Base-by-base conservation (phyloP, 2,113 vertebrate species). In the Pyrgilauda ruficollis region DNA sequence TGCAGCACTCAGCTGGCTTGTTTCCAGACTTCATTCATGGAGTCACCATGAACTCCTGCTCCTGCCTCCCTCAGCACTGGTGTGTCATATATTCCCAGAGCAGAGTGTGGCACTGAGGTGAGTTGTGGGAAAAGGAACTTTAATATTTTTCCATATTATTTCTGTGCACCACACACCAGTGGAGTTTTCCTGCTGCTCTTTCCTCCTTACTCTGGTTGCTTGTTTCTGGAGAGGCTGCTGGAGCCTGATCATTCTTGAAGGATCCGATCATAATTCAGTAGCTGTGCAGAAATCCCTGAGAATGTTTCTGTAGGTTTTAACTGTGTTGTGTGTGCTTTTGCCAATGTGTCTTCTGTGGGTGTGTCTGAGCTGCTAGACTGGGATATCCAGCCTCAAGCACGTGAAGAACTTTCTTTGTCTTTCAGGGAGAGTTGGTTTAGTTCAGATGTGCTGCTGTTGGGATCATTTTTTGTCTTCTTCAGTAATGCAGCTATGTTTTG, bases 141-240 rank as follows among this genome's bases (percentile, higher is more conserved):
- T 2, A 69, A 14, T 62, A 24, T 39, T 78, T 2, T 2, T 67
- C 46, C 0, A 0, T 30, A 3, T 66, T 74, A 62, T 58, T 47
- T 78, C 13, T 13, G 27, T 19, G 19, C 13, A 53, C 9, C 31
- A 24, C 28, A 19, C 0, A 0, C 19, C 18, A 14, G 6, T 53
- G 28, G 27, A 61, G 16, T 52, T 85, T 87, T 64, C 33, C 27
- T 69, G 61, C 35, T 87, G 50, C 21, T 50, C 69, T 66, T 35
- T 49, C 19, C 37, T 90, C 27, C 41, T 77, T 84, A 20, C 3
- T 44, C 8, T 30, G 18, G 13, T 79, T 79, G 16, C 28, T 79
- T 67, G 11, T 59, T 90, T 92, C 28, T 53, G 3, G n/a, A 35
- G 56, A 35, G 56, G 56, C 23, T 79, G 49, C 70, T 79, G 79